Conservation (phyloP, 2,113 vertebrate species). For the Boleophthalmus pectinirostris region DNA sequence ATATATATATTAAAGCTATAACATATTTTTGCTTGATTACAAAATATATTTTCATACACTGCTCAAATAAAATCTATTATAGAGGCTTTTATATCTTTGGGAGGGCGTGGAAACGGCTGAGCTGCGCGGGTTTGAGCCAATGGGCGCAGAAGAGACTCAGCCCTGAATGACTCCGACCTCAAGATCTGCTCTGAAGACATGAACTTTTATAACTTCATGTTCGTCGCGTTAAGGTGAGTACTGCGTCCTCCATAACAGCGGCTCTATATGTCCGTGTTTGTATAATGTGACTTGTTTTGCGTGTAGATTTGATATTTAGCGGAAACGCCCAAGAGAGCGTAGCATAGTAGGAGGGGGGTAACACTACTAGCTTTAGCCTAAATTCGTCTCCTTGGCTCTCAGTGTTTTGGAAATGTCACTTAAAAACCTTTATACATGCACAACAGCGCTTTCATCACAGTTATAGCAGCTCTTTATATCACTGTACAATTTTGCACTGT, state of each 20-base stretch:
- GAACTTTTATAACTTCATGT: constrained; percentile 44
- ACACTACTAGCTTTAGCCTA: constrained; percentile 44
- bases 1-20: too few relatives aligned
- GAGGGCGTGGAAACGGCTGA: constrained; percentile 16
- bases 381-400: not conserved
- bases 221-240: constrained; percentile 50
- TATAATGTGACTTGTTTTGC: accelerated
- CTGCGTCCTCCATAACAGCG: not conserved
- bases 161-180: constrained; percentile 2
- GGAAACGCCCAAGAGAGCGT: not conserved
- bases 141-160: constrained; percentile 18
- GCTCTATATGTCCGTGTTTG: not conserved
- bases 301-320: not conserved
- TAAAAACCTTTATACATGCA: not conserved
- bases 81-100: not conserved
- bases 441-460: too few relatives aligned
- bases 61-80: too few relatives aligned
- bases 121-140: constrained; percentile 42
- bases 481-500: not conserved
- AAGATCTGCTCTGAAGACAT: constrained; percentile 39
- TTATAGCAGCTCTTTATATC: not conserved
- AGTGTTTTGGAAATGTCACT: not conserved
- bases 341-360: constrained; percentile 23
- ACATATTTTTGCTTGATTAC: too few relatives aligned
- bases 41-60: too few relatives aligned